A percentile compares a stretch with the other conserved stretches of the same genome.
Conservation (phyloP, 53 echinoderm and acorn worm species). For the Crossaster papposus region DNA sequence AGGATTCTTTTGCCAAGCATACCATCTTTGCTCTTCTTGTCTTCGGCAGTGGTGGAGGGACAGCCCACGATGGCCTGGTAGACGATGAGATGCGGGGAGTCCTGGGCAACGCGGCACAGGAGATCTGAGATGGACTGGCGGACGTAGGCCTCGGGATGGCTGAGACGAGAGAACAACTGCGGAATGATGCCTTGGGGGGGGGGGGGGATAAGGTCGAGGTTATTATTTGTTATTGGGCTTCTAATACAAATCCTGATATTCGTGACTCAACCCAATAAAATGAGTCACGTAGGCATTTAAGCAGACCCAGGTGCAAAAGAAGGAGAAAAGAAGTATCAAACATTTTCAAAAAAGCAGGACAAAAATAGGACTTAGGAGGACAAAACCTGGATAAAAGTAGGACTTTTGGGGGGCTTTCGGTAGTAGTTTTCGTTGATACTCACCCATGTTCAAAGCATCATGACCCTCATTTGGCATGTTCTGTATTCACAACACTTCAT, state of each 20-base stretch:
- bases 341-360: too few relatives aligned
- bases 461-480: too few relatives aligned
- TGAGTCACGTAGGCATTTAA: too few relatives aligned
- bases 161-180: conserved; percentile 93
- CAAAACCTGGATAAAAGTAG: too few relatives aligned
- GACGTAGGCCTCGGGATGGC: conserved; percentile 96
- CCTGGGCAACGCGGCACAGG: conserved; percentile 88
- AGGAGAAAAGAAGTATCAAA: too few relatives aligned
- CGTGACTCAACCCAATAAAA: too few relatives aligned
- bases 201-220: neutral
- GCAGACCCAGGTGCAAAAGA: too few relatives aligned
- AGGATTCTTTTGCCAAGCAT: neutral
- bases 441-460: too few relatives aligned
- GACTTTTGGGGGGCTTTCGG: too few relatives aligned
- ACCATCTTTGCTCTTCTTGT: conserved; percentile 79
- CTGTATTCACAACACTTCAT: too few relatives aligned
- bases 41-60: conserved; percentile 74
- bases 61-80: conserved; percentile 99
- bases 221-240: neutral
- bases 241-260: neutral
- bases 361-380: too few relatives aligned
- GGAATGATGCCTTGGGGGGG: conserved; percentile 86
- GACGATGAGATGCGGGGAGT: conserved; percentile 95
- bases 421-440: too few relatives aligned
- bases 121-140: conserved; percentile 97